Conservation (phyloP, 2,888 invertebrate genomes). For the Aporophyla lueneburgensis region DNA sequence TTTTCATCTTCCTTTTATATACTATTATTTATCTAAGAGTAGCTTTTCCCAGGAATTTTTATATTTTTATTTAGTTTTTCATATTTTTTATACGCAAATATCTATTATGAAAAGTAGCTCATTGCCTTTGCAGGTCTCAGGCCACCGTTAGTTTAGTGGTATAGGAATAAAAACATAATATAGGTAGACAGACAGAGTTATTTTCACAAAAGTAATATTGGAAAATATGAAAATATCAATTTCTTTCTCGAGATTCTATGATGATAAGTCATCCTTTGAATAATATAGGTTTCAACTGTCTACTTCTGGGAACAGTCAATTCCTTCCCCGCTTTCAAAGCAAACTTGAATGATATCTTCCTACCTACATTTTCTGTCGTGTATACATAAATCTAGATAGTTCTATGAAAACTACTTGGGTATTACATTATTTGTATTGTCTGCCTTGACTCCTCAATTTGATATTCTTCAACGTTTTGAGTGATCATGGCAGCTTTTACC, state of each 20-base stretch:
- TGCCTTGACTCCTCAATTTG: neutral
- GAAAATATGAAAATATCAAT: neutral
- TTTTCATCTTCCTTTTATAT: neutral
- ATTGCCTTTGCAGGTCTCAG: neutral
- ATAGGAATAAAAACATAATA: neutral
- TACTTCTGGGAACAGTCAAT: neutral
- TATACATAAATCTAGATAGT: too few species aligned
- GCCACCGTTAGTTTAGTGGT: neutral
- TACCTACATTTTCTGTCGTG: neutral
- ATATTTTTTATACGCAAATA: neutral
- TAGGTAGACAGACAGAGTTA: neutral
- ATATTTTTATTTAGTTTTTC: neutral
- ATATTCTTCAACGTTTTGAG: neutral
- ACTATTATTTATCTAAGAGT: neutral
- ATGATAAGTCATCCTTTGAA: conserved; percentile 14
- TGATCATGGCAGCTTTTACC: neutral
- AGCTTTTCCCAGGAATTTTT: neutral
- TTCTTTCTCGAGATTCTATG: neutral
- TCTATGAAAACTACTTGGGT: neutral
- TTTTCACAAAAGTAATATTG: neutral
- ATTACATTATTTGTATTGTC: neutral
- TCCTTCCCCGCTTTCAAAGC: neutral
- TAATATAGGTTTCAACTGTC: neutral
- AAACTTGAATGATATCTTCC: neutral
- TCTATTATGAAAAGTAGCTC: neutral